These are phyloP conservation scores for Conomelus anceps DNA, from an alignment of 2,888 invertebrate genomes.

Conservation along the genomic window DNA sequence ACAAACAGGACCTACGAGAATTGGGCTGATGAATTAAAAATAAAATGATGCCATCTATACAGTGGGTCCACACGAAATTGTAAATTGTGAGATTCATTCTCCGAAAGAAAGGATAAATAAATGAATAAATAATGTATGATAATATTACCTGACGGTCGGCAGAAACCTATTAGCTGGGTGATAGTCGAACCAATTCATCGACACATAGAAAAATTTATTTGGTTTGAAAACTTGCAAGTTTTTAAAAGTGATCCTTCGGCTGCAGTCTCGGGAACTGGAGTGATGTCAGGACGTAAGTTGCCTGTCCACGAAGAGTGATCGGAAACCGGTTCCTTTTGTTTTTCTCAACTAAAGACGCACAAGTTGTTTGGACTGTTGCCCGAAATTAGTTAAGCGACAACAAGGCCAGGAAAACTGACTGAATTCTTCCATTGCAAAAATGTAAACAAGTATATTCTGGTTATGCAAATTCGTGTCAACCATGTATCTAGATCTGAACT, in stretches of 20 bases:
- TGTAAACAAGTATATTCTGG: not conserved
- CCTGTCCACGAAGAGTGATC: not conserved
- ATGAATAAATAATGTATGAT: not conserved
- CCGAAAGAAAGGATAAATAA: not conserved
- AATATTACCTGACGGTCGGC: not conserved
- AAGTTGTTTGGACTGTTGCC: not conserved
- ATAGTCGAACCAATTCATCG: slow-evolving; percentile 1
- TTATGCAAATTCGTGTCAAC: not conserved
- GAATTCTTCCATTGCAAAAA: not conserved
- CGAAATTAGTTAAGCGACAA: not conserved
- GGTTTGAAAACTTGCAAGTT: not conserved
- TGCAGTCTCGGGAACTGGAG: not conserved
- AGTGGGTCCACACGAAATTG: no score
- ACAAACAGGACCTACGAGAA: no score
- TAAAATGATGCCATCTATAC: no score
- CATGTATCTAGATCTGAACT: not conserved
- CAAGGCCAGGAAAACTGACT: not conserved
- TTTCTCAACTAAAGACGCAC: not conserved
- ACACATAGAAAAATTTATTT: not conserved
- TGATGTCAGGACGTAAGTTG: not conserved
- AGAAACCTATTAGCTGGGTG: not conserved
- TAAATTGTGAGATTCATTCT: not conserved
- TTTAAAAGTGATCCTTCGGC: not conserved
- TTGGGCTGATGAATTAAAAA: no score
- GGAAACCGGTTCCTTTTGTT: not conserved